A percentile compares a stretch with the other conserved stretches of the same genome.
These are phyloP conservation scores for Botia kubotai DNA, from an alignment of 2,797 vertebrate species.

Conservation along the genomic window DNA sequence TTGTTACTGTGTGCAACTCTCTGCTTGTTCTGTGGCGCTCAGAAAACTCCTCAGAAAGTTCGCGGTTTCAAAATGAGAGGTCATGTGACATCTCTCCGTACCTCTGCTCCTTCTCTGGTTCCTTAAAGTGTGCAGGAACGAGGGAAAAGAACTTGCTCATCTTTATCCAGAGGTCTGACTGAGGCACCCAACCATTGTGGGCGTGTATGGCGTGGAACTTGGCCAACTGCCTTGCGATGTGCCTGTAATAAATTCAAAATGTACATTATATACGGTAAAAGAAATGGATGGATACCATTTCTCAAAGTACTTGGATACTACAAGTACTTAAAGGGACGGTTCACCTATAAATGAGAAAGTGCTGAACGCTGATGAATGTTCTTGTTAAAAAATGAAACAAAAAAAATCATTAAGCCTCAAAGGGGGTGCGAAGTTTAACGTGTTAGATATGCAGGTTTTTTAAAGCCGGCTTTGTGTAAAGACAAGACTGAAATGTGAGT, in stretches of 20 bases:
- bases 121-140: slow-evolving; percentile 87
- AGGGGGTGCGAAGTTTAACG: too few relatives aligned
- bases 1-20: neutral
- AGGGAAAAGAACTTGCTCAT: slow-evolving; percentile 96
- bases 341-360: neutral
- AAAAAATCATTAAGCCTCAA: too few relatives aligned
- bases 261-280: neutral
- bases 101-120: slow-evolving; percentile 87
- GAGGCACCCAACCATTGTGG: slow-evolving; percentile 97
- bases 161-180: slow-evolving; percentile 95
- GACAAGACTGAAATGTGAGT: neutral
- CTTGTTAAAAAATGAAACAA: neutral
- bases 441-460: neutral
- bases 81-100: slow-evolving; percentile 64
- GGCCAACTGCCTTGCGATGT: slow-evolving; percentile 93
- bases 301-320: too few relatives aligned
- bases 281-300: too few relatives aligned
- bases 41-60: too few relatives aligned
- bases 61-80: neutral
- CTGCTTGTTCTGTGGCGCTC: neutral
- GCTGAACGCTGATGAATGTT: neutral
- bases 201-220: slow-evolving; percentile 98
- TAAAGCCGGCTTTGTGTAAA: neutral
- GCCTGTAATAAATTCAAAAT: slow-evolving; percentile 73
- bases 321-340: neutral